Evolutionary conservation across 2,888 invertebrate genomes (phyloP).

Genomic region (Phyto melanocephala): DNA sequence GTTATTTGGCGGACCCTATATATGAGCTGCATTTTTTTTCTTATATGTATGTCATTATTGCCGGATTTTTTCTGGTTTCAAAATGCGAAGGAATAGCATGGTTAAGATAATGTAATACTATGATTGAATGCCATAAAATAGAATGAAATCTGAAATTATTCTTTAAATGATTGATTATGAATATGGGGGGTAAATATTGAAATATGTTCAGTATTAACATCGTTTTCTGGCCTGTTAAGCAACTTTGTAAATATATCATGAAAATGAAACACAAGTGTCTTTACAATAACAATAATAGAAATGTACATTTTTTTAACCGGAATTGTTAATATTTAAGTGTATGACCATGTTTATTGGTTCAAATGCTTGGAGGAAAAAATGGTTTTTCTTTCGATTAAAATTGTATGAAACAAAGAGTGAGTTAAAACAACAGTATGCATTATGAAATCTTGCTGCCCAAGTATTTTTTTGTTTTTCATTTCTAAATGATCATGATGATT

Average conservation of each 20-base stretch:
- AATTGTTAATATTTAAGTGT: background rate
- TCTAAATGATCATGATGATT: background rate
- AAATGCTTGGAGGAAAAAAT: background rate
- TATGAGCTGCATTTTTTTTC: too few species aligned
- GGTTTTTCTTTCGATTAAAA: background rate
- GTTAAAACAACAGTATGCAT: background rate
- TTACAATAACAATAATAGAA: background rate
- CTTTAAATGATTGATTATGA: too few species aligned
- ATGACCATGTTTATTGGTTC: background rate
- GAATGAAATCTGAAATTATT: too few species aligned
- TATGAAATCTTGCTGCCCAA: slow-evolving; percentile 21
- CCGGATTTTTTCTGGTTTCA: too few species aligned
- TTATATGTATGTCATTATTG: too few species aligned
- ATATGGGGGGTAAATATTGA: too few species aligned
- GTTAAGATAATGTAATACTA: too few species aligned
- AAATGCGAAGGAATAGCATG: too few species aligned
- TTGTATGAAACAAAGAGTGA: background rate
- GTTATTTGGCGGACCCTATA: too few species aligned
- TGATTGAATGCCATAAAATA: too few species aligned
- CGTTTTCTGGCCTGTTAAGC: background rate
- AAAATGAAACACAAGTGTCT: background rate
- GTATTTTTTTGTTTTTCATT: background rate
- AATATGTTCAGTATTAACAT: too few species aligned
- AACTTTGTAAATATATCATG: background rate
- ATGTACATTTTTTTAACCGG: slow-evolving; percentile 12